A percentile compares a stretch with the other conserved stretches of the same genome.
phyloP scores from a whole-genome alignment of 2,113 vertebrate genomes.

The Pelmatolapia mariae region DNA sequence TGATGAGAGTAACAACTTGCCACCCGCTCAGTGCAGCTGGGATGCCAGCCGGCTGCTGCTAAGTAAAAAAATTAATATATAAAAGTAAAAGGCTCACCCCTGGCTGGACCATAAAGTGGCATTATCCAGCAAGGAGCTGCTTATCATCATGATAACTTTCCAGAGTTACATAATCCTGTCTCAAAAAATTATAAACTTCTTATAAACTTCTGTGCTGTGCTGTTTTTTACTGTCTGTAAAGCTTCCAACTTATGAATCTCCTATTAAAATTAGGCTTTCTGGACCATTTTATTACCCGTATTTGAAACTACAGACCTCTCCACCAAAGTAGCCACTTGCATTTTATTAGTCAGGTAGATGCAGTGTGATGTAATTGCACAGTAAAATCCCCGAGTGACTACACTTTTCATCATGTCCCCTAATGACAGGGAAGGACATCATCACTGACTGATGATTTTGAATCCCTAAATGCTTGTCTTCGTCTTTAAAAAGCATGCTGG shows the following conservation, averaged over 20 bases:
- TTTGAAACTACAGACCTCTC: neutral
- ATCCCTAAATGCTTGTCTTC: neutral
- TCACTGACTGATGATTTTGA: neutral
- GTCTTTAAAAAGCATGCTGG: neutral
- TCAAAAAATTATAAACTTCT: neutral
- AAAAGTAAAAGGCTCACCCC: neutral
- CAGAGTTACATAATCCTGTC: neutral
- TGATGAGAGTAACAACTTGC: neutral
- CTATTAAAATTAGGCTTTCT: neutral
- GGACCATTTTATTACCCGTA: neutral
- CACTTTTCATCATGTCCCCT: neutral
- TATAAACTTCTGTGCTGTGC: neutral
- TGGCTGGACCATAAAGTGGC: neutral
- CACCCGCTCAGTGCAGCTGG: neutral
- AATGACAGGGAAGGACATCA: neutral
- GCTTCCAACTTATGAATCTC: neutral
- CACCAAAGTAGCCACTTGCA: neutral
- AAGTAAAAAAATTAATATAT: neutral
- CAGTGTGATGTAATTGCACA: neutral
- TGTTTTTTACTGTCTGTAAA: neutral
- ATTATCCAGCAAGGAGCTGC: neutral
- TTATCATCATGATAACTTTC: neutral
- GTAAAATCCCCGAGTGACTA: neutral
- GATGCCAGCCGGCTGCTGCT: neutral
- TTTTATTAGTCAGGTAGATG: neutral